Percentiles rank a stretch among this genome's conserved stretches.
These are phyloP conservation scores for Euspilapteryx auroguttella DNA, from an alignment of 2,888 invertebrate species.

Conservation along the genomic window DNA sequence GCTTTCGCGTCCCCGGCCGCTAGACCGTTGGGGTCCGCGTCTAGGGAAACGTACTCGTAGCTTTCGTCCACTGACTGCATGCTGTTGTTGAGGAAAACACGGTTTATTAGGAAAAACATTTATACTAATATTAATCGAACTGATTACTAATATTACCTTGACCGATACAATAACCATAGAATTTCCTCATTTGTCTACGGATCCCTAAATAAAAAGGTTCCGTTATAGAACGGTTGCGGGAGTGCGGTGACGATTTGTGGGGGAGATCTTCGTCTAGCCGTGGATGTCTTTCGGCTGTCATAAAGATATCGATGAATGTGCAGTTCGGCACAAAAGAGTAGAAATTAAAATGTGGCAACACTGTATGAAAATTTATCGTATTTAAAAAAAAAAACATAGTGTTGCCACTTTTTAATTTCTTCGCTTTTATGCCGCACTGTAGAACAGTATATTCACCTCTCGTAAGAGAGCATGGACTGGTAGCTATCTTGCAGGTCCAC, in stretches of 20 bases:
- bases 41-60: conserved; percentile 49
- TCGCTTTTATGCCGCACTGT: no score
- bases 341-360: no score
- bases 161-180: neutral
- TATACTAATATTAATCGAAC: neutral
- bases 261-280: no score
- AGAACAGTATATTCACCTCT: conserved; percentile 25
- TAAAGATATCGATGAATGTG: no score
- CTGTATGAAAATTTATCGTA: no score
- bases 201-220: no score
- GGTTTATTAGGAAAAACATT: neutral
- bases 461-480: conserved; percentile 58
- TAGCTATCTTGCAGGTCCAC: conserved; percentile 61
- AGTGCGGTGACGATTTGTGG: no score
- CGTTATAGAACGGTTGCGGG: no score
- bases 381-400: no score
- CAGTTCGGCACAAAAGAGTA: no score
- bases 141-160: neutral
- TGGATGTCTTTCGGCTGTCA: no score
- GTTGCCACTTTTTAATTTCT: no score
- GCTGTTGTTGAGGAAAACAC: conserved; percentile 17
- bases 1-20: conserved; percentile 27
- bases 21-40: conserved; percentile 25
- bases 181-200: neutral
- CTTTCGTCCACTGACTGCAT: conserved; percentile 58